phyloP scores from a whole-genome alignment of 2,888 invertebrate genomes.

The Cryptus viduatorius region DNA sequence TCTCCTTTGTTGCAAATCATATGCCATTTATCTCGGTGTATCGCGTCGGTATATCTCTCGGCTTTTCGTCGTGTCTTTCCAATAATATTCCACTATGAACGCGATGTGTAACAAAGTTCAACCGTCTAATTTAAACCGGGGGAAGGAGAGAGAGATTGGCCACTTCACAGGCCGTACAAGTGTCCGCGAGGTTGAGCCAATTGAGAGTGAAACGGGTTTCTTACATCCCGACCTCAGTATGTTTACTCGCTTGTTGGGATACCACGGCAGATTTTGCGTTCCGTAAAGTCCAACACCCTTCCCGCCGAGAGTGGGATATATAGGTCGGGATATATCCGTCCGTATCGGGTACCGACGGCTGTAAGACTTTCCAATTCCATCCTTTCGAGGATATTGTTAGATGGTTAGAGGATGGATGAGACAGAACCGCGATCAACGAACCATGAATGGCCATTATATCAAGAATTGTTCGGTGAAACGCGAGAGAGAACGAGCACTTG shows the following conservation, averaged over 20 bases:
- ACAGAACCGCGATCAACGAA: slow-evolving; percentile 10
- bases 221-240: slow-evolving; percentile 31
- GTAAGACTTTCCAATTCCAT: slow-evolving; percentile 1
- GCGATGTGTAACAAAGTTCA: slow-evolving; percentile 31
- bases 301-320: not conserved
- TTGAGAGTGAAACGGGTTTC: slow-evolving; percentile 53
- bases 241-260: slow-evolving; percentile 5
- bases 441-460: slow-evolving; percentile 17
- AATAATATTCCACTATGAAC: slow-evolving; percentile 32
- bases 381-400: slow-evolving; percentile 16
- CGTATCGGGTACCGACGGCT: not conserved
- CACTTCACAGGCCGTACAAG: not conserved
- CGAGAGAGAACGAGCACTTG: not conserved
- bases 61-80: not conserved
- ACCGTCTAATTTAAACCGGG: slow-evolving; percentile 57
- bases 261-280: not conserved
- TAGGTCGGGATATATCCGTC: not conserved
- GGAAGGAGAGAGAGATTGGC: not conserved
- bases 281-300: not conserved
- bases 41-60: not conserved
- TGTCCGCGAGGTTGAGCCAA: slow-evolving; percentile 43
- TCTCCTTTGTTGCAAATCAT: not conserved
- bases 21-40: not conserved
- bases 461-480: not conserved
- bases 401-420: slow-evolving; percentile 4